These are phyloP conservation scores for Rotaria socialis DNA, from an alignment of 2,888 invertebrate species.

Conservation along the genomic window DNA sequence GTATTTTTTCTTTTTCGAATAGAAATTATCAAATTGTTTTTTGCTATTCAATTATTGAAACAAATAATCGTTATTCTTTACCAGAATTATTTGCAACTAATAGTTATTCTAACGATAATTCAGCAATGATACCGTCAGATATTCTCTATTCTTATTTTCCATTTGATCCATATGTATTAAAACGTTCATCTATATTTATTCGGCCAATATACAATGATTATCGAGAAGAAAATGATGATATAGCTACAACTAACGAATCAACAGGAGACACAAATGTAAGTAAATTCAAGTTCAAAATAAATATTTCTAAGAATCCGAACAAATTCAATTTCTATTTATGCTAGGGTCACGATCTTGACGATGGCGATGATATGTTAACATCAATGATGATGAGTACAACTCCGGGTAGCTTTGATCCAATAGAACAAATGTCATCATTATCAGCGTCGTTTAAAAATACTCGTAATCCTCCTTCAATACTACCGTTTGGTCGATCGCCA, in stretches of 20 bases:
- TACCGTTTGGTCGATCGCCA: neutral
- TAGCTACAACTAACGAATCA: neutral
- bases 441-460: neutral
- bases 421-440: neutral
- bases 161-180: conserved; percentile 79
- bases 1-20: conserved; percentile 47
- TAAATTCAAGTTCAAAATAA: neutral
- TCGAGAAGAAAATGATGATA: neutral
- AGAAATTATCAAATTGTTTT: conserved; percentile 78
- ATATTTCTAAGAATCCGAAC: too few species aligned
- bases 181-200: conserved; percentile 61
- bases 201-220: conserved; percentile 42
- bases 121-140: conserved; percentile 50
- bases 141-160: conserved; percentile 74
- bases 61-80: conserved; percentile 64
- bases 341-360: neutral
- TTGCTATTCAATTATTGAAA: conserved; percentile 82
- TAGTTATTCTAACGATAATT: conserved; percentile 12
- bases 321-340: neutral
- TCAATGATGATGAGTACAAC: conserved; percentile 5
- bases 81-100: conserved; percentile 48
- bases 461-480: neutral
- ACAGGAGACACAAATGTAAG: neutral
- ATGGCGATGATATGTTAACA: neutral
- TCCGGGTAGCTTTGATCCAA: neutral